Evolutionary conservation across 2,888 invertebrate genomes (phyloP).

Genomic region (Tribolium freemani): DNA sequence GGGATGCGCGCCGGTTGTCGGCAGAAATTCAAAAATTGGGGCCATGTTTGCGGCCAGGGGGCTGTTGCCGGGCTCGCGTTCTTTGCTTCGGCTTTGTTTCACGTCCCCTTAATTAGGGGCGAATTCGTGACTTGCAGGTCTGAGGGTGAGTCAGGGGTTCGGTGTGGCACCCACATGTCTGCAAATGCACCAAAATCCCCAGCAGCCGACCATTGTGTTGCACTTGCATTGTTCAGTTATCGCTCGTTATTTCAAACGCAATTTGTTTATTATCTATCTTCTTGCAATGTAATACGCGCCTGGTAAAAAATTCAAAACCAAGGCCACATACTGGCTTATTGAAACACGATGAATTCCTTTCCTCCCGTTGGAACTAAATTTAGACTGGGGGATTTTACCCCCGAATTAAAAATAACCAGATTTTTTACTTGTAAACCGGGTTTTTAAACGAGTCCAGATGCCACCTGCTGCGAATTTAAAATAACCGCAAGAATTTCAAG

Average conservation of each 20-base stretch:
- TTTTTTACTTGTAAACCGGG: not conserved
- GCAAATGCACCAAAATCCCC: constrained; percentile 17
- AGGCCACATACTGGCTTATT: constrained; percentile 31
- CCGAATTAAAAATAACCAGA: not conserved
- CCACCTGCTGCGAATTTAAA: constrained; percentile 9
- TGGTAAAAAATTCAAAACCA: constrained; percentile 37
- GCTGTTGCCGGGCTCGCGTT: too few relatives aligned
- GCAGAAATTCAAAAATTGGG: not conserved
- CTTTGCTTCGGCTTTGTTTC: too few relatives aligned
- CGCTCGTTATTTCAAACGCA: constrained; percentile 35
- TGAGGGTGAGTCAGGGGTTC: constrained; percentile 32
- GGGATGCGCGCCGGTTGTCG: constrained; percentile 30
- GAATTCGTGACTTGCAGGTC: not conserved
- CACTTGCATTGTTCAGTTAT: not conserved
- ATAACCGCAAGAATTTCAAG: not conserved
- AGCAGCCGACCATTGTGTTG: not conserved
- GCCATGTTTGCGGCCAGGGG: not conserved
- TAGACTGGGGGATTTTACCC: constrained; percentile 11
- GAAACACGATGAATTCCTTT: constrained; percentile 29
- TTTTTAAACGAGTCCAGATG: not conserved
- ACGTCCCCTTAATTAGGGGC: too few relatives aligned
- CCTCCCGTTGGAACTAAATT: constrained; percentile 8
- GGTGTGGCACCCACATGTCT: constrained; percentile 41
- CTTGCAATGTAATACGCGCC: constrained; percentile 38
- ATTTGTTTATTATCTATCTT: constrained; percentile 33